Conservation (phyloP, 2,797 vertebrate genomes). For the Cynodonichthys magdalenae region DNA sequence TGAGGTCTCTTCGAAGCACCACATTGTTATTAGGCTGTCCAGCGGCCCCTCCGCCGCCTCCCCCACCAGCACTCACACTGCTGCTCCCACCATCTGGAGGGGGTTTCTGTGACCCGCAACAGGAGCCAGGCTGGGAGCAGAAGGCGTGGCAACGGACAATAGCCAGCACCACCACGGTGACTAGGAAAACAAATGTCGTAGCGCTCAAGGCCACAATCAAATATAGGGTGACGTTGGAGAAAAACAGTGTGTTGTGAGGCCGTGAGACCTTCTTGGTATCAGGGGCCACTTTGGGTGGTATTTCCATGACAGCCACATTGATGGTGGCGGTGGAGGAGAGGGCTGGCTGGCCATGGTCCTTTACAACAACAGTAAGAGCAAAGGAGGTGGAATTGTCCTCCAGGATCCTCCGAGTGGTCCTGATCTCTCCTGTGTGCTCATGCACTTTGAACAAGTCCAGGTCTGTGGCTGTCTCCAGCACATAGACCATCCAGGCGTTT, state of each 20-base stretch:
- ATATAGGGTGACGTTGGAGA: constrained; percentile 94
- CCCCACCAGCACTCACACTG: constrained; percentile 69
- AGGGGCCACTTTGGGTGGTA: constrained; percentile 87
- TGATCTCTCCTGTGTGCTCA: constrained; percentile 93
- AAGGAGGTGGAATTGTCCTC: constrained; percentile 90
- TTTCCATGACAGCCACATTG: constrained; percentile 92
- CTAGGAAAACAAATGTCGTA: constrained; percentile 95
- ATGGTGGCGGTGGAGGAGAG: constrained; percentile 92
- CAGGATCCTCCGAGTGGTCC: constrained; percentile 90
- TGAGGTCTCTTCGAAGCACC: constrained; percentile 89
- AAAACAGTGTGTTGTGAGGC: constrained; percentile 81
- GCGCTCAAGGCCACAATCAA: constrained; percentile 94
- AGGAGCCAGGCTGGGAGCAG: constrained; percentile 86
- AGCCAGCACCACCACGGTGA: constrained; percentile 90
- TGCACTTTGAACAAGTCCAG: constrained; percentile 93
- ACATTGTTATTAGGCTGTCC: constrained; percentile 93
- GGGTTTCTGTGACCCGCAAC: constrained; percentile 87
- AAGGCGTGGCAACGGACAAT: constrained; percentile 91
- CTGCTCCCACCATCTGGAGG: constrained; percentile 79
- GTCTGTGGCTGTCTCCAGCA: constrained; percentile 88
- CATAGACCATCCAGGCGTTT: constrained; percentile 94
- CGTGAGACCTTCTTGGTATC: constrained; percentile 88
- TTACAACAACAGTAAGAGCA: constrained; percentile 89
- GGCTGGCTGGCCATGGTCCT: constrained; percentile 90
- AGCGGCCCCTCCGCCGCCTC: constrained; percentile 44